These are phyloP conservation scores for Bradypodion pumilum DNA, from an alignment of 2,797 vertebrate species.

Conservation along the genomic window DNA sequence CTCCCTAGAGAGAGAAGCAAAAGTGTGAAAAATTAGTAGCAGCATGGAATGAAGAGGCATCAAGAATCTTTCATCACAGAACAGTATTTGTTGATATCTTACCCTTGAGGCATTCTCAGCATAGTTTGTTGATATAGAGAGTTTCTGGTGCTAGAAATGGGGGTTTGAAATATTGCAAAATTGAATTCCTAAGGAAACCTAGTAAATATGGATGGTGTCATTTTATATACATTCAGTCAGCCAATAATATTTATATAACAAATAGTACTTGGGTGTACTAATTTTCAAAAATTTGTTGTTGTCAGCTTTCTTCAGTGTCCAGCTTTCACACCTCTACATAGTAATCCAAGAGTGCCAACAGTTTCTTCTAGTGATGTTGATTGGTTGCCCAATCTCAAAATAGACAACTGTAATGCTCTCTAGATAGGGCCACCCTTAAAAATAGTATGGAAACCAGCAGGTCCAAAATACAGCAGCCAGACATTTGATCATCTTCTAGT, in stretches of 20 bases:
- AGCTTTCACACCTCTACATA: too few relatives aligned
- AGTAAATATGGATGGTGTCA: neutral
- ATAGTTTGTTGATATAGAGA: neutral
- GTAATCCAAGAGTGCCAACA: too few relatives aligned
- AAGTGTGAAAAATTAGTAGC: neutral
- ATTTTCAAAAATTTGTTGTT: neutral
- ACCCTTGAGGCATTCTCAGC: neutral
- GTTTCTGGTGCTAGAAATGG: neutral
- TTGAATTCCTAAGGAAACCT: neutral
- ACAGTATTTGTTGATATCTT: constrained; percentile 23
- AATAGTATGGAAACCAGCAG: too few relatives aligned
- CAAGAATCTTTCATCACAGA: constrained; percentile 29
- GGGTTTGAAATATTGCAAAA: constrained; percentile 24
- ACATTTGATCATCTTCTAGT: too few relatives aligned
- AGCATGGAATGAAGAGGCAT: constrained; percentile 1
- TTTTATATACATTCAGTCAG: neutral
- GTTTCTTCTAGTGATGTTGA: too few relatives aligned
- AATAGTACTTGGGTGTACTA: neutral
- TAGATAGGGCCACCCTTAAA: too few relatives aligned
- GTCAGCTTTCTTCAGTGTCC: too few relatives aligned
- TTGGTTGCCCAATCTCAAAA: too few relatives aligned
- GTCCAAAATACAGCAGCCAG: too few relatives aligned
- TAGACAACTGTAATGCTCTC: too few relatives aligned
- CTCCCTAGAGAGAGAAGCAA: neutral
- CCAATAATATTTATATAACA: too few relatives aligned